Percentiles rank a stretch among this genome's conserved stretches.
Conservation (phyloP, 2,888 invertebrate genomes). For the Diogma glabrata region DNA sequence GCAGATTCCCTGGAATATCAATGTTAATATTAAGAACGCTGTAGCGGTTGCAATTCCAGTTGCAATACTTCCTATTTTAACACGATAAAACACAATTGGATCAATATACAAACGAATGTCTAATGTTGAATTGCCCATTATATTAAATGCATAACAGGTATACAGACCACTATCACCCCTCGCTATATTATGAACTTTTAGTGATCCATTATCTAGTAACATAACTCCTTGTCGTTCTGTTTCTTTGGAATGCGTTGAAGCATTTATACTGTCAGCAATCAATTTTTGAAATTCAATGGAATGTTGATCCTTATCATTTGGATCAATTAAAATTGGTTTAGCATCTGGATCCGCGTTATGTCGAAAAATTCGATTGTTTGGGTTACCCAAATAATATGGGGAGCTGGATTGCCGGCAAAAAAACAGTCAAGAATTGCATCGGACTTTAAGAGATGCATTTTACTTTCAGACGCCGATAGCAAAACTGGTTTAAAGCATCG, state of each 20-base stretch:
- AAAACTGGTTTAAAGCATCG: slow-evolving; percentile 57
- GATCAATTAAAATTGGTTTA: slow-evolving; percentile 29
- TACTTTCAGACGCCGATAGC: slow-evolving; percentile 47
- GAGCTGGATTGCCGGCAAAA: slow-evolving; percentile 62
- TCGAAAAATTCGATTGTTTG: slow-evolving; percentile 56
- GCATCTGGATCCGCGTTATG: slow-evolving; percentile 61
- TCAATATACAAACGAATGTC: slow-evolving; percentile 71
- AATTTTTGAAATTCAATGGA: slow-evolving; percentile 29
- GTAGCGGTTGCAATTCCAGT: slow-evolving; percentile 72
- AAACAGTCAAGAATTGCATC: slow-evolving; percentile 66
- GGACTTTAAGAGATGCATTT: slow-evolving; percentile 49
- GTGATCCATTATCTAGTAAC: slow-evolving; percentile 64
- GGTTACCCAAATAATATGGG: slow-evolving; percentile 82
- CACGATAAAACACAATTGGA: slow-evolving; percentile 70
- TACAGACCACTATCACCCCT: slow-evolving; percentile 77
- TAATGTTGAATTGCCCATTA: slow-evolving; percentile 64
- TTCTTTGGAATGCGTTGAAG: background rate
- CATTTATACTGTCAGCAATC: slow-evolving; percentile 1
- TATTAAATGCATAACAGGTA: slow-evolving; percentile 75
- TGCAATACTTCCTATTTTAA: slow-evolving; percentile 72
- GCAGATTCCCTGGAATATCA: slow-evolving; percentile 64
- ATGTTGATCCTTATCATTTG: slow-evolving; percentile 26
- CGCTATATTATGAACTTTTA: slow-evolving; percentile 57
- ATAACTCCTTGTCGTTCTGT: slow-evolving; percentile 42
- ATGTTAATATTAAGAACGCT: slow-evolving; percentile 65